A percentile compares a stretch with the other conserved stretches of the same genome.
phyloP scores from a whole-genome alignment of 1,140 invertebrate genomes.

The Chironomus tepperi region DNA sequence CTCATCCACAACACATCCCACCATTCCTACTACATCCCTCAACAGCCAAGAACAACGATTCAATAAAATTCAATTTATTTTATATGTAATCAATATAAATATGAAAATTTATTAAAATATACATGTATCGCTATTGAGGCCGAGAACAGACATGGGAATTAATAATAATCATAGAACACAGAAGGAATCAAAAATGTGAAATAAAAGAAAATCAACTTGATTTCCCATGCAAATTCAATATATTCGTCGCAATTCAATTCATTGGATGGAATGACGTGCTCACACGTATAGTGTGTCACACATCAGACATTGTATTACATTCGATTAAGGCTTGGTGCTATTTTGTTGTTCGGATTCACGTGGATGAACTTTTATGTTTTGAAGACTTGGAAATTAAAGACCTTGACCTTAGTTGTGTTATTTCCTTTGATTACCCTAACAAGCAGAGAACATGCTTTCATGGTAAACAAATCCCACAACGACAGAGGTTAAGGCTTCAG shows the following conservation, averaged over 20 bases:
- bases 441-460: too few relatives aligned
- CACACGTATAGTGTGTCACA: background rate
- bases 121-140: background rate
- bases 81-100: conserved; percentile 23
- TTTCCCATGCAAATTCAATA: conserved; percentile 12
- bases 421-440: too few relatives aligned
- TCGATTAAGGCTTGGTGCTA: background rate
- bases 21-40: too few relatives aligned
- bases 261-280: background rate
- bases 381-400: too few relatives aligned
- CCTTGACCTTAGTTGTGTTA: too few relatives aligned
- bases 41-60: conserved; percentile 37
- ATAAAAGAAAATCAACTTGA: background rate
- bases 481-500: too few relatives aligned
- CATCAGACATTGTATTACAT: background rate
- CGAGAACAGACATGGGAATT: background rate
- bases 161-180: conserved; percentile 7
- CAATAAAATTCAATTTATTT: conserved; percentile 24
- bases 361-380: too few relatives aligned
- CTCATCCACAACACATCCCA: too few relatives aligned
- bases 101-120: conserved; percentile 20
- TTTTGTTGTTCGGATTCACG: background rate
- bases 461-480: too few relatives aligned
- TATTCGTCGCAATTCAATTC: background rate
- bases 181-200: background rate